These are phyloP conservation scores for Chiroxiphia lanceolata DNA, from an alignment of 2,797 vertebrate genomes.

Conservation along the genomic window DNA sequence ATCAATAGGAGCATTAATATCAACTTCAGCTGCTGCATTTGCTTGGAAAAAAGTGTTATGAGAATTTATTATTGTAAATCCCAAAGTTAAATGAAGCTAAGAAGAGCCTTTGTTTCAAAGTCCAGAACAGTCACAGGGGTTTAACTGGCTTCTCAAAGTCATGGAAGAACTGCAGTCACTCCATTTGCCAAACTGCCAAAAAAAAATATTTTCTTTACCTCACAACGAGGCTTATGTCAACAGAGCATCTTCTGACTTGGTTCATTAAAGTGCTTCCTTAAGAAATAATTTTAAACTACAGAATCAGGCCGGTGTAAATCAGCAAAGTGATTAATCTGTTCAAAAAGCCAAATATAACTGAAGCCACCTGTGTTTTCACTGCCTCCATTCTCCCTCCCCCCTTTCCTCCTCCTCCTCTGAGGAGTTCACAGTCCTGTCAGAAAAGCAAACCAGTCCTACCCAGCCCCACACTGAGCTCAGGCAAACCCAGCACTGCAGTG, in stretches of 20 bases:
- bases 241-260: background rate
- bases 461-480: background rate
- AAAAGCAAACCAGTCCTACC: background rate
- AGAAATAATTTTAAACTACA: background rate
- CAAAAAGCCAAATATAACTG: constrained; percentile 12
- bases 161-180: background rate
- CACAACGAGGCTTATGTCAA: background rate
- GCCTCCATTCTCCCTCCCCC: background rate
- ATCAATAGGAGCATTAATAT: background rate
- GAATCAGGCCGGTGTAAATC: background rate
- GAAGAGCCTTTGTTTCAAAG: background rate
- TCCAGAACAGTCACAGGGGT: background rate
- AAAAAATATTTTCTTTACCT: background rate
- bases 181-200: background rate
- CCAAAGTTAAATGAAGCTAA: background rate
- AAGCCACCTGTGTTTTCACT: background rate
- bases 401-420: background rate
- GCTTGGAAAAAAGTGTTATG: background rate
- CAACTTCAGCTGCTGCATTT: background rate
- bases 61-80: background rate
- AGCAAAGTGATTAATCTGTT: background rate
- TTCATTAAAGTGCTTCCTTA: background rate
- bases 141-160: background rate
- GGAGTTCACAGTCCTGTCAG: background rate
- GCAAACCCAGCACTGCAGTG: background rate